Conservation (phyloP, 2,797 vertebrate species). For the Microcaecilia unicolor region DNA sequence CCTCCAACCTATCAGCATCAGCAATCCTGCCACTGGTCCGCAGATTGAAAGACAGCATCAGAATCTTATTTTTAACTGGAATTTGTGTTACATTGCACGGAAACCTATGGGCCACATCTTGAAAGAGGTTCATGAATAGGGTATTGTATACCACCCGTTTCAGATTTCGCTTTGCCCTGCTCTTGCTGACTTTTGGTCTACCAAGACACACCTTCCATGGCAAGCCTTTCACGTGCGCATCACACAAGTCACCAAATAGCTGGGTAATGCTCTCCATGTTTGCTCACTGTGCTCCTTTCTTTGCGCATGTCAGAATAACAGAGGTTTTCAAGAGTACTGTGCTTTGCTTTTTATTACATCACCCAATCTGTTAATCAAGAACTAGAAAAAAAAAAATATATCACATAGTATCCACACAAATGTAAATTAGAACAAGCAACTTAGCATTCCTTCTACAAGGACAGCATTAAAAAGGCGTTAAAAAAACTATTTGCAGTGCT, state of each 20-base stretch:
- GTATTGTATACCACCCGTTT: constrained; percentile 70
- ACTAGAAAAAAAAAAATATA: too few species aligned
- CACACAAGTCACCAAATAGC: constrained; percentile 75
- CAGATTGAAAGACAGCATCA: constrained; percentile 90
- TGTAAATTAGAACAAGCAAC: too few species aligned
- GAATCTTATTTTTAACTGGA: constrained; percentile 77
- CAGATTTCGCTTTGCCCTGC: constrained; percentile 56
- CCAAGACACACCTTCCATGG: constrained; percentile 66
- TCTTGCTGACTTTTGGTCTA: constrained; percentile 51
- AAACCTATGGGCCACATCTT: constrained; percentile 49
- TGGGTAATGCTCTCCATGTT: constrained; percentile 78
- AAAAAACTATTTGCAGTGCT: too few species aligned
- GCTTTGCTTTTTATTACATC: background rate
- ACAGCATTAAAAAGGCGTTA: too few species aligned
- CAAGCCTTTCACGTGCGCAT: constrained; percentile 66
- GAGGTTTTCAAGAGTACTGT: too few species aligned
- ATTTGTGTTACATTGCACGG: constrained; percentile 43
- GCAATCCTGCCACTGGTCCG: constrained; percentile 69
- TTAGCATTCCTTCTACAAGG: too few species aligned
- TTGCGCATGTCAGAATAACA: too few species aligned
- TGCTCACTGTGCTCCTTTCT: background rate
- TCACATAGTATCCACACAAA: too few species aligned
- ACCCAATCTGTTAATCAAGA: constrained; percentile 15
- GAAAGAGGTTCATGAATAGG: constrained; percentile 76
- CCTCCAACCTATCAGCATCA: constrained; percentile 81